Evolutionary conservation across 2,888 invertebrate genomes (phyloP).

Genomic region (Scaptomyza tumidula): DNA sequence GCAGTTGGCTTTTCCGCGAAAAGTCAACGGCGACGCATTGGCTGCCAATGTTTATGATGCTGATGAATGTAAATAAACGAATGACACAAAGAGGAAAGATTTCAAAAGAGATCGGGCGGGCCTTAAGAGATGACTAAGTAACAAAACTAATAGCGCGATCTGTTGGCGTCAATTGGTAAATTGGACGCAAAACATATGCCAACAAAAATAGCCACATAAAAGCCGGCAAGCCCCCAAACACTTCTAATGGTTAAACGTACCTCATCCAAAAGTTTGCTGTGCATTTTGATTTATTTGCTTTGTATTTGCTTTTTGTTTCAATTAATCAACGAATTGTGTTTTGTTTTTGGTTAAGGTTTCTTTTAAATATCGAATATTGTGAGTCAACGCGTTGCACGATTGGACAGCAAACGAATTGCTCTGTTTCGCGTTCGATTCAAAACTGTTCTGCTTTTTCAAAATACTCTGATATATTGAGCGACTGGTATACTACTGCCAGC

Average conservation of each 20-base stretch:
- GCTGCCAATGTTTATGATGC: slow-evolving; percentile 59
- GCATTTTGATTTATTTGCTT: slow-evolving; percentile 68
- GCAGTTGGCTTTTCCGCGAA: slow-evolving; percentile 38
- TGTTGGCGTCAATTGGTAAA: slow-evolving; percentile 33
- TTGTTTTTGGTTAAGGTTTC: slow-evolving; percentile 21
- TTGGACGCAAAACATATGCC: slow-evolving; percentile 44
- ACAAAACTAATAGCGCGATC: slow-evolving; percentile 20
- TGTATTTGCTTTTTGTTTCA: slow-evolving; percentile 19
- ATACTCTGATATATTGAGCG: slow-evolving; percentile 51
- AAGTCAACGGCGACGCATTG: slow-evolving; percentile 44
- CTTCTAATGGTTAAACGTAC: slow-evolving; percentile 55
- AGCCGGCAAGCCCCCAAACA: slow-evolving; percentile 24
- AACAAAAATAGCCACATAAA: slow-evolving; percentile 49
- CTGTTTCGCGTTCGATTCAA: slow-evolving; percentile 74
- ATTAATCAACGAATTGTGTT: slow-evolving; percentile 44
- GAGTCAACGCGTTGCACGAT: slow-evolving; percentile 30
- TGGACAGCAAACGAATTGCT: slow-evolving; percentile 50
- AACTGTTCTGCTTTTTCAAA: slow-evolving; percentile 74
- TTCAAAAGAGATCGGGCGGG: slow-evolving; percentile 1
- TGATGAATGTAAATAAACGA: slow-evolving; percentile 63
- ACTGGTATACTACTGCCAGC: slow-evolving; percentile 9
- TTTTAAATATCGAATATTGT: slow-evolving; percentile 26
- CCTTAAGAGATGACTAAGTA: slow-evolving; percentile 54
- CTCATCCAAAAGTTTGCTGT: slow-evolving; percentile 82
- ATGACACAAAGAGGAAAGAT: slow-evolving; percentile 46